Evolutionary conservation across 53 echinoderm and acorn worm species (phyloP), one percentile per base, ranked within the genome.

Genomic region (Holothuria scabra): DNA sequence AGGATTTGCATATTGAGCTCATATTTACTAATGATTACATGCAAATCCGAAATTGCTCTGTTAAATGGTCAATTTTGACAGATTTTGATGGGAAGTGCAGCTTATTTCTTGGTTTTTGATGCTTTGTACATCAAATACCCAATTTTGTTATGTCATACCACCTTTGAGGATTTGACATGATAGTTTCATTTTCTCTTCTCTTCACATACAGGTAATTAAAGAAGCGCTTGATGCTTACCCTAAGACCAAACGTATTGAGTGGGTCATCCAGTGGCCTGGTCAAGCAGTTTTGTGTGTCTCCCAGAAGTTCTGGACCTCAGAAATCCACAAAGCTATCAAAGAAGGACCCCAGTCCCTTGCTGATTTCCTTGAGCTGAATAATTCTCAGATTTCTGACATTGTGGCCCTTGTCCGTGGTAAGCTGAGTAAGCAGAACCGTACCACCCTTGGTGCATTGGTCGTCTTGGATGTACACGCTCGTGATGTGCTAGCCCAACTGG

Each of bases 401-500:
- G 97, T 97, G 2, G 92, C 90, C 28, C 92, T 97, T n/a, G 97
- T 94, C 52, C 94, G 97, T 41, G 97, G 97, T 60, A 97, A 97
- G 82, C 97, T 97, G 29, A 94, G 83, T 87, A 97, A 97, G 88
- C 97, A 97, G 92, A 97, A 97, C 76, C 94, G 97, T 29, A 97
- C 97, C 79, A 97, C 97, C 6, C 89, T 97, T 29, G 97, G 97
- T 28, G 97, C 97, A 8, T 86, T 97, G 59, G 97, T 97, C 34
- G 97, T 97, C 83, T 88, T 97, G 86, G 97, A 97, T 60, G 97
- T 94, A 74, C 97, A 97, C 78, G 97, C 97, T 56, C 89, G 97
- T 14, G 97, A 97, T 67, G 97, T 97, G 46, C 59, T 97, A 66
- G 37, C 62, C 3, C 84, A 84, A n/a, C 87, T 97, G 57, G 94